Base-by-base conservation (phyloP, 2,113 vertebrate genomes). In the Phalacrocorax brasilianus region DNA sequence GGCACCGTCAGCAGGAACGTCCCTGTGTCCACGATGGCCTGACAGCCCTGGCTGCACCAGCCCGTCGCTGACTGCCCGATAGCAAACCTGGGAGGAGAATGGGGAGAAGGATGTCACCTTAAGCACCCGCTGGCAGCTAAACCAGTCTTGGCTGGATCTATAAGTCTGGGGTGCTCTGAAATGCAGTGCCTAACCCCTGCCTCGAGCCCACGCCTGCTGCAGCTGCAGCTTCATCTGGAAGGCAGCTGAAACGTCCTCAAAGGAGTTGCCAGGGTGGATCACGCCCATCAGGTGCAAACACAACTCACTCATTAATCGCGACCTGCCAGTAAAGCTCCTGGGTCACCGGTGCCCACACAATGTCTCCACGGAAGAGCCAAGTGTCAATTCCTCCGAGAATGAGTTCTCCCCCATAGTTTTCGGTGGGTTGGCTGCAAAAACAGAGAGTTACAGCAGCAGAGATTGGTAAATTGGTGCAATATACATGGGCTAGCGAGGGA, bases 311-410 rank as follows among this genome's bases (percentile, higher is more conserved):
- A 5, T 98, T 16, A 1, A 98, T 72, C 2, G 63, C 84, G 23
- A 98, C 85, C 97, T 98, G 98, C 98, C 98, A 98, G 85, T 98
- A 98, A 2, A 90, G 15, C 77, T 97, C 32, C 78, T 80, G 79
- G 23, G 97, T 97, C 59, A 98, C 97, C 0, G 97, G 97, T 1
- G 91, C 91, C 98, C 98, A 98, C 9, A 14, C 2, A 4, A 98
- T 95, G 62, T 86, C 16, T 33, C 97, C 98, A 11, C 47, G 73
- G 91, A 94, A 98, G 70, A 97, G 53, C 28, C 3, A 58, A 16
- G 42, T 15, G 84, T 98, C 96, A 17, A 95, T 1, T 0, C 96
- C 98, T 22, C 97, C 97, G 0, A 98, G 97, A 66, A 98, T 66
- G 26, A 98, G 94, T 81, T 98, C 97, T 17, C 97, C 98, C n/a